Evolutionary conservation across 2,113 vertebrate species (phyloP).

Genomic region (Petromus typicus): DNA sequence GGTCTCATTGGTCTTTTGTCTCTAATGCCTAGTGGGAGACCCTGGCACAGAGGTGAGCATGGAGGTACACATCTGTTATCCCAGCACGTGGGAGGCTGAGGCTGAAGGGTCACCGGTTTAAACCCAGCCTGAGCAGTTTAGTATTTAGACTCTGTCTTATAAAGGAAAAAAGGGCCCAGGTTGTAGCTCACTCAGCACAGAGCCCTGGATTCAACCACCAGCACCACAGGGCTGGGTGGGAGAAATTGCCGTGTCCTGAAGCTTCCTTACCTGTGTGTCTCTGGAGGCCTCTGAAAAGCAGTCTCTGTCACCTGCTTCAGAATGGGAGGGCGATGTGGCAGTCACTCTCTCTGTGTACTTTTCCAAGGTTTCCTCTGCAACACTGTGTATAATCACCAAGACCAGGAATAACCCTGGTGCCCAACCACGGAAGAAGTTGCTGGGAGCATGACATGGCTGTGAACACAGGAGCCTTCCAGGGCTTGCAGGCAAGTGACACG

Average conservation of each 20-base stretch:
- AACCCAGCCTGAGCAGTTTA: not conserved
- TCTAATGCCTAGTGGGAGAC: not conserved
- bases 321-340: not conserved
- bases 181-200: not conserved
- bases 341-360: not conserved
- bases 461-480: not conserved
- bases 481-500: not conserved
- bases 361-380: not conserved
- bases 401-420: not conserved
- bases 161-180: not conserved
- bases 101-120: too few relatives aligned
- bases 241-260: not conserved
- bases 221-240: not conserved
- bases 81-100: not conserved
- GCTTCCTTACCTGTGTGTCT: accelerated
- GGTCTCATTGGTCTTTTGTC: not conserved
- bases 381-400: not conserved
- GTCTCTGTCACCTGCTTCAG: not conserved
- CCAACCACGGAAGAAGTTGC: not conserved
- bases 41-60: not conserved
- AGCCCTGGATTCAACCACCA: not conserved
- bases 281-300: not conserved
- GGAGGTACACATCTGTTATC: not conserved
- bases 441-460: not conserved
- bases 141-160: not conserved